Evolutionary conservation across 2,113 vertebrate species (phyloP).

Genomic region (Elanus axillaris): DNA sequence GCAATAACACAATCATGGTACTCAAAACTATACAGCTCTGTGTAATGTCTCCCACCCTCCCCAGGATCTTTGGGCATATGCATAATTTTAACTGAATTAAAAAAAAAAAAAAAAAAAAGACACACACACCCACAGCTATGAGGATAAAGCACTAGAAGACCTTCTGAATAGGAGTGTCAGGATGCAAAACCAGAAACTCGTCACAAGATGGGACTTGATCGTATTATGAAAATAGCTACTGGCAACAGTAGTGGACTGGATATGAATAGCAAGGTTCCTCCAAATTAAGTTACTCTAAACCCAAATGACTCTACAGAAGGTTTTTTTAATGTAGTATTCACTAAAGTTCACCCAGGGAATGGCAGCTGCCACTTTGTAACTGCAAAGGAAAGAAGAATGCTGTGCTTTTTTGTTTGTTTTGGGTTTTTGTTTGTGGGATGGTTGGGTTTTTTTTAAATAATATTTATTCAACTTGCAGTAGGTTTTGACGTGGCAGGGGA

Average conservation of each 20-base stretch:
- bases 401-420: neutral
- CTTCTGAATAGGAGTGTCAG: neutral
- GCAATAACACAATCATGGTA: neutral
- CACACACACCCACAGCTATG: neutral
- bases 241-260: neutral
- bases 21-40: neutral
- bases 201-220: neutral
- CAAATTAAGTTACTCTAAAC: neutral
- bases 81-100: neutral
- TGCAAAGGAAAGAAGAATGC: neutral
- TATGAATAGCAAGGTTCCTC: neutral
- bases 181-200: neutral
- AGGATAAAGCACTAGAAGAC: neutral
- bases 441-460: rapidly evolving
- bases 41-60: neutral
- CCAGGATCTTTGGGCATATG: neutral
- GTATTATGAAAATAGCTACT: neutral
- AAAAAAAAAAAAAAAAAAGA: neutral
- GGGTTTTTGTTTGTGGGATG: rapidly evolving
- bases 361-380: neutral
- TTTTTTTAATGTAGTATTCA: neutral
- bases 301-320: rapidly evolving
- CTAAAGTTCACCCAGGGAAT: neutral
- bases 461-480: neutral
- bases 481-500: neutral